Conservation (phyloP, 2,888 invertebrate species). For the Hipparchia semele region DNA sequence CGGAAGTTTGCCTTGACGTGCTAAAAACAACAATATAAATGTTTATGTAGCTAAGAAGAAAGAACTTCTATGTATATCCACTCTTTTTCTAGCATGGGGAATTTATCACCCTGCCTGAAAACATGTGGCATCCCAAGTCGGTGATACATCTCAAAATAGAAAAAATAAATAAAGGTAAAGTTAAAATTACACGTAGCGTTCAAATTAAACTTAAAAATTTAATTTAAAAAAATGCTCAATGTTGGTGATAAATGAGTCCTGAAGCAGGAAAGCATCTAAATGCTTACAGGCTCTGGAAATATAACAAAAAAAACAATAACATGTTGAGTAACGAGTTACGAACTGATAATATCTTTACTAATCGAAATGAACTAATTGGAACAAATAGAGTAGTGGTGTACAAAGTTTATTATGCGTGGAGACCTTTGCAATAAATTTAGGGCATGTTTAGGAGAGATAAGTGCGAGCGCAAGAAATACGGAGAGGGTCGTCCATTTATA, state of each 20-base stretch:
- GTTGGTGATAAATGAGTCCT: neutral
- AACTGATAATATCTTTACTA: neutral
- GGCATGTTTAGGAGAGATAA: constrained; percentile 27
- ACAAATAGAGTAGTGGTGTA: neutral
- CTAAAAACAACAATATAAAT: constrained; percentile 16
- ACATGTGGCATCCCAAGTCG: neutral
- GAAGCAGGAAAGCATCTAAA: neutral
- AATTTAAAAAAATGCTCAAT: too few relatives aligned
- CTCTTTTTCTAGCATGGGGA: neutral
- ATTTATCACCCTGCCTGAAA: neutral
- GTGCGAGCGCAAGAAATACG: constrained; percentile 19
- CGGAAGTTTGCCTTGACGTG: neutral
- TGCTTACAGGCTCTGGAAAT: neutral
- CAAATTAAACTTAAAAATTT: too few relatives aligned
- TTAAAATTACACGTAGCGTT: too few relatives aligned
- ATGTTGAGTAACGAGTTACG: neutral
- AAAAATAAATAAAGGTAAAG: neutral
- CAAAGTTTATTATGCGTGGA: constrained; percentile 15
- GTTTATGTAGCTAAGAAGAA: neutral
- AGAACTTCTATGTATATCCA: neutral
- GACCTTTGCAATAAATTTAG: constrained; percentile 23
- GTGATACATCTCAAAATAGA: neutral
- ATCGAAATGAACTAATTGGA: neutral
- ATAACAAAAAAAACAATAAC: neutral
- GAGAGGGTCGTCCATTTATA: constrained; percentile 21